Base-by-base conservation (phyloP, 1,140 invertebrate genomes). In the Brachionus manjavacas region DNA sequence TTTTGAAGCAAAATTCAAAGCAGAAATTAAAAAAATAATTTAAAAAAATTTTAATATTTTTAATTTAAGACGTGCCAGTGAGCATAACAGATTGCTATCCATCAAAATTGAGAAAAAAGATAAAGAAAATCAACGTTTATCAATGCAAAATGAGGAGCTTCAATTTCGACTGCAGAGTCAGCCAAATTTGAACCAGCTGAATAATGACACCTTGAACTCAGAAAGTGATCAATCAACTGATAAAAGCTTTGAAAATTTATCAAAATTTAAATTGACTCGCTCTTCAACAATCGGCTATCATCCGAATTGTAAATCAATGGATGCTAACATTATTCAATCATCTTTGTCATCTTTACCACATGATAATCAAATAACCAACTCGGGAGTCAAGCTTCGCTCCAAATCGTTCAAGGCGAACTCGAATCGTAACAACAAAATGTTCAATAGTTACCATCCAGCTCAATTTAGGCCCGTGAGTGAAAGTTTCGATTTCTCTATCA, bases 41-140 rank as follows among this genome's bases (percentile, higher is more conserved):
- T 70, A 28, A 28, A 2, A 31, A 70, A 70, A 70, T 28, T 70
- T 7, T 70, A 28, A 70, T 9, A 14, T n/a, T 70, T 70, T 70
- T 70, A 28, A 16, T 16, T 41, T 41, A 46, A 76, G 72, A 76
- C 72, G 43, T n/a, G 64, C 79, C 6, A 31, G 52, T 64, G 79
- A 81, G 14, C 1, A 81, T 46, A 81, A 81, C 39, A 23, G 79
- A 9, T 8, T 43, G 20, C 25, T 81, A 7, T 43, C 79, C 3
- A 43, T 64, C 1, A 81, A 64, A 64, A 81, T 81, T 41, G 79
- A 81, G 52, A 81, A 81, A 60, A 81, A 64, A 64, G 52, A 64
- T 64, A 60, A 64, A 81, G 79, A 81, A 81, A 81, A 81, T 64
- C 79, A 81, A 39, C 79, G 79, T 81, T 25, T 81, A 23, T 81